Percentiles rank a stretch among this genome's conserved stretches.
phyloP scores from a whole-genome alignment of 2,797 vertebrate species.

The Fistularia tabacaria region DNA sequence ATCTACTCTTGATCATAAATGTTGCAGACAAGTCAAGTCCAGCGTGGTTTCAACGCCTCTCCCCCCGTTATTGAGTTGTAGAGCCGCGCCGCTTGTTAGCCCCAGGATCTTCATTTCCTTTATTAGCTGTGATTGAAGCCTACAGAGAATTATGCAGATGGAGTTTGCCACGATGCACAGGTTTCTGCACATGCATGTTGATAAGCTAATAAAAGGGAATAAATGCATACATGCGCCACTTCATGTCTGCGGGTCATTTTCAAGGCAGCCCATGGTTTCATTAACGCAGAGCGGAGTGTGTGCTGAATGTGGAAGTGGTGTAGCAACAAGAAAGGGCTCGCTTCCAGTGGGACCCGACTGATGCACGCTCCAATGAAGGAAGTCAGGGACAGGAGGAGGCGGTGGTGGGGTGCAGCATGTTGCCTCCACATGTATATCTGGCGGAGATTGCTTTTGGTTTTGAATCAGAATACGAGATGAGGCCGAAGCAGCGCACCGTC shows the following conservation, averaged over 20 bases:
- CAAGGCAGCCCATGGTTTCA: slow-evolving; percentile 16
- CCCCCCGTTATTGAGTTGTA: slow-evolving; percentile 17
- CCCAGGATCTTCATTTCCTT: slow-evolving; percentile 34
- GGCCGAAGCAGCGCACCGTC: slow-evolving; percentile 7
- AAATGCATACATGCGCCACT: slow-evolving; percentile 29
- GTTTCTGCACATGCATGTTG: slow-evolving; percentile 40
- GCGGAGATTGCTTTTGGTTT: slow-evolving; percentile 29
- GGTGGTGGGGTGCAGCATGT: slow-evolving; percentile 1
- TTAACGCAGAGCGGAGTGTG: background rate
- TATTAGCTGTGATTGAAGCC: slow-evolving; percentile 42
- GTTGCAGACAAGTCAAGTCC: background rate
- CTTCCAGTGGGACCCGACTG: slow-evolving; percentile 17
- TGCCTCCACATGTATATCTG: slow-evolving; percentile 13
- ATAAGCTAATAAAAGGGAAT: slow-evolving; percentile 46
- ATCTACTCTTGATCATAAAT: background rate
- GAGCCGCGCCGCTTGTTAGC: background rate
- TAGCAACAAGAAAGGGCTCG: slow-evolving; percentile 5
- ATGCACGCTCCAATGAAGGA: slow-evolving; percentile 22
- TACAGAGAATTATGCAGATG: slow-evolving; percentile 36
- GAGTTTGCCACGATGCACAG: slow-evolving; percentile 5
- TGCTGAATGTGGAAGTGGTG: slow-evolving; percentile 12
- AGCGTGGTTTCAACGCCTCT: slow-evolving; percentile 5
- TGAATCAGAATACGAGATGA: slow-evolving; percentile 26
- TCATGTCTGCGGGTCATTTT: slow-evolving; percentile 33
- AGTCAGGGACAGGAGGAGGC: background rate